A percentile compares a stretch with the other conserved stretches of the same genome.
phyloP scores from a whole-genome alignment of 2,888 invertebrate genomes.

The Arrhopalites spinosus region DNA sequence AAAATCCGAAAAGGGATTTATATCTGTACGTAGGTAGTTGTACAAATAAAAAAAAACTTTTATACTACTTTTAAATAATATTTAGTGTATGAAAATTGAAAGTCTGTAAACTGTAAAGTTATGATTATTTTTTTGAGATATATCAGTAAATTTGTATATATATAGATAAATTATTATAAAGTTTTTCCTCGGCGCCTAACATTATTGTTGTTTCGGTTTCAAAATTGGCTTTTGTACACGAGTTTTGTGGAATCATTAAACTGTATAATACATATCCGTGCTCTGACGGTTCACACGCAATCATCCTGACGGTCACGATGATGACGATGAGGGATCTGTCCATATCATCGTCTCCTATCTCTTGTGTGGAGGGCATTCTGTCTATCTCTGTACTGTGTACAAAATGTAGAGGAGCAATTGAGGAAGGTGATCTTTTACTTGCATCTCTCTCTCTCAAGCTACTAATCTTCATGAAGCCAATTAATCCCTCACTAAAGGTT shows the following conservation, averaged over 20 bases:
- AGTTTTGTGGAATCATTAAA: constrained; percentile 18
- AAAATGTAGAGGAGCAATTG: background rate
- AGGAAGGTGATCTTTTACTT: constrained; percentile 11
- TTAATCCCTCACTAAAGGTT: constrained; percentile 29
- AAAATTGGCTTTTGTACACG: constrained; percentile 16
- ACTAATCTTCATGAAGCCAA: constrained; percentile 29
- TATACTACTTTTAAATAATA: background rate
- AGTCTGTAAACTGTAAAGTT: too few species aligned
- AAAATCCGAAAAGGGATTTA: too few species aligned
- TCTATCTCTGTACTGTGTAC: background rate
- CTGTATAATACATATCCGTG: constrained; percentile 18
- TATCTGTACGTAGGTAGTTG: background rate
- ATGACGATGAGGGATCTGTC: background rate
- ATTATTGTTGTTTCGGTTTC: background rate
- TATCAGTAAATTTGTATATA: too few species aligned
- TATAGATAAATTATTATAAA: too few species aligned
- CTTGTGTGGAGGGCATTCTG: background rate
- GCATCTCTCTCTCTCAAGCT: background rate
- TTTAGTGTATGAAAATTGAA: background rate
- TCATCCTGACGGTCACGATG: background rate
- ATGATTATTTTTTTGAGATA: too few species aligned
- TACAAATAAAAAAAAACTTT: background rate
- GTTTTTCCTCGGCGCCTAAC: background rate
- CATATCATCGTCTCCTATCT: too few species aligned
- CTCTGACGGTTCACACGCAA: constrained; percentile 30